Percentiles rank a stretch among this genome's conserved stretches.
phyloP scores from a whole-genome alignment of 2,888 invertebrate genomes.

The Lasioglossum lativentre region DNA sequence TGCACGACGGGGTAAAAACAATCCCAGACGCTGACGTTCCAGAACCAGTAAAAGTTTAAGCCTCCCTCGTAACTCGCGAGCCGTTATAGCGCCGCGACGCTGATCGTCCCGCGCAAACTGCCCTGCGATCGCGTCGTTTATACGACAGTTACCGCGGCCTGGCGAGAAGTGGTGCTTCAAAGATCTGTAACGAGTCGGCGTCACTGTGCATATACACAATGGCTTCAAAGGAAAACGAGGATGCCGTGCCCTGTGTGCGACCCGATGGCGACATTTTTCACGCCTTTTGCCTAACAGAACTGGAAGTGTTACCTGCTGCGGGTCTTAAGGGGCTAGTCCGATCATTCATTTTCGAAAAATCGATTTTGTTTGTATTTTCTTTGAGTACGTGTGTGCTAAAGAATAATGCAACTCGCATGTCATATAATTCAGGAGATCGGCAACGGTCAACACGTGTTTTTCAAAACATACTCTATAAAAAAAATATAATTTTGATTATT shows the following conservation, averaged over 20 bases:
- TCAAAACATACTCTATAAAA: not conserved
- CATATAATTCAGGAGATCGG: not conserved
- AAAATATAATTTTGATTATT: not conserved
- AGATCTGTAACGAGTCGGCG: slow-evolving; percentile 56
- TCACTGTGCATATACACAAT: slow-evolving; percentile 33
- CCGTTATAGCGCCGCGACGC: slow-evolving; percentile 77
- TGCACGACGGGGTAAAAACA: slow-evolving; percentile 61
- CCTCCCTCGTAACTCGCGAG: slow-evolving; percentile 77
- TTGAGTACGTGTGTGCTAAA: not conserved
- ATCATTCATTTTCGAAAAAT: not conserved
- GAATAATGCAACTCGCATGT: not conserved
- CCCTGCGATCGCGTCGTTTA: slow-evolving; percentile 75
- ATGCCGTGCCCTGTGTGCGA: slow-evolving; percentile 13
- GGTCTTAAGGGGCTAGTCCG: not conserved
- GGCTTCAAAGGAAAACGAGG: slow-evolving; percentile 38
- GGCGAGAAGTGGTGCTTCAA: slow-evolving; percentile 51
- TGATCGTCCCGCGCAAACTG: slow-evolving; percentile 77
- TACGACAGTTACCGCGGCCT: slow-evolving; percentile 68
- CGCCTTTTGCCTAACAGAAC: not conserved
- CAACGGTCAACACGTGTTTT: not conserved
- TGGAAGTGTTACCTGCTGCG: not conserved
- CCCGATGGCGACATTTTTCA: slow-evolving; percentile 23
- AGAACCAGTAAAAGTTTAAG: slow-evolving; percentile 80
- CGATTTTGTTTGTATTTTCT: not conserved
- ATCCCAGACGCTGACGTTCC: slow-evolving; percentile 79